phyloP scores from a whole-genome alignment of 2,797 vertebrate species.

The Galago senegalensis region DNA sequence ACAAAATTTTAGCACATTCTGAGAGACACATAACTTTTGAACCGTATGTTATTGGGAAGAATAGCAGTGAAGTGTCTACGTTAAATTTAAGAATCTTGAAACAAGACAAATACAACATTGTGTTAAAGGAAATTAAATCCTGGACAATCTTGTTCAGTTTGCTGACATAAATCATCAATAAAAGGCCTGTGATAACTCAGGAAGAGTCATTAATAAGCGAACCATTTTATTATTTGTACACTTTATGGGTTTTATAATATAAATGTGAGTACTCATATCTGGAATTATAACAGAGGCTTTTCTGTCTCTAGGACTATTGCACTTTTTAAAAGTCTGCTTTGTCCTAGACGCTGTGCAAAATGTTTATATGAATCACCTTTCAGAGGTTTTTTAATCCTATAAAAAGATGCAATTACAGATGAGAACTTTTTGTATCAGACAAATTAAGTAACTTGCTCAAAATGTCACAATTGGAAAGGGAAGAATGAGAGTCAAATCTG shows the following conservation, averaged over 20 bases:
- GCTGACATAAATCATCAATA: conserved; percentile 59
- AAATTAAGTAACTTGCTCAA: conserved; percentile 35
- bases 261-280: conserved; percentile 28
- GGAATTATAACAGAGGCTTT: conserved; percentile 56
- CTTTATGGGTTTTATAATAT: conserved; percentile 41
- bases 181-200: conserved; percentile 48
- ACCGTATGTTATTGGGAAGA: conserved; percentile 29
- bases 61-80: not conserved
- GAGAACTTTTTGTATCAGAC: conserved; percentile 28
- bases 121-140: not conserved
- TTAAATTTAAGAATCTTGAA: conserved; percentile 39
- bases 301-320: not conserved
- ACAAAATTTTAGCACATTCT: not conserved
- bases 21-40: not conserved
- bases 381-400: not conserved
- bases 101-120: not conserved
- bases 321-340: conserved; percentile 23
- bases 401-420: conserved; percentile 19
- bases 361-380: not conserved
- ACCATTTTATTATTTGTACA: conserved; percentile 57
- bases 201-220: conserved; percentile 15
- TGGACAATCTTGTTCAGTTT: conserved; percentile 1
- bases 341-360: conserved; percentile 34
- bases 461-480: not conserved
- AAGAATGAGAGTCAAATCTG: not conserved